Conservation (phyloP, 2,797 vertebrate genomes). For the Cygnus olor region DNA sequence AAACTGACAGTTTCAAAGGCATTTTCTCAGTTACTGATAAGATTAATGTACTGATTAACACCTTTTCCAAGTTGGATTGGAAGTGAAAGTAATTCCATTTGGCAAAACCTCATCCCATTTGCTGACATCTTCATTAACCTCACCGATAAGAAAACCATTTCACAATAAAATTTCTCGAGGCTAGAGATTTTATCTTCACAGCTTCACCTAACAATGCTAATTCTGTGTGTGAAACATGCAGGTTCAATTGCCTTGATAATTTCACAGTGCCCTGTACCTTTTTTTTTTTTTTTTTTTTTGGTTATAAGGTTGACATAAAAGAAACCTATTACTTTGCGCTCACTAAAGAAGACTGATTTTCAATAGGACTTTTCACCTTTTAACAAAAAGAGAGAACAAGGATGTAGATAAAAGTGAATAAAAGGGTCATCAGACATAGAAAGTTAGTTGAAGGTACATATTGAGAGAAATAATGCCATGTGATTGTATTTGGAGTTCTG, state of each 20-base stretch:
- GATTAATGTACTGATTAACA: conserved; percentile 79
- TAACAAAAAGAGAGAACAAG: conserved; percentile 15
- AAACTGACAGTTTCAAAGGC: conserved; percentile 65
- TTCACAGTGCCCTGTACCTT: conserved; percentile 13
- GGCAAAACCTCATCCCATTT: conserved; percentile 74
- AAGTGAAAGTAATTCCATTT: conserved; percentile 76
- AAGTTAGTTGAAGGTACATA: not conserved
- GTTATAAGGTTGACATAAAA: conserved; percentile 68
- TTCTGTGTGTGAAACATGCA: conserved; percentile 59
- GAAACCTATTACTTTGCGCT: conserved; percentile 60
- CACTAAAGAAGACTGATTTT: conserved; percentile 50
- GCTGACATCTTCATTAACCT: conserved; percentile 83
- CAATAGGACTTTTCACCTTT: conserved; percentile 62
- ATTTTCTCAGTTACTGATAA: conserved; percentile 70
- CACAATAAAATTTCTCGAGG: conserved; percentile 72
- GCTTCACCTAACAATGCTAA: conserved; percentile 72
- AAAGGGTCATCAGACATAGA: not conserved
- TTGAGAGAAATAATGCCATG: not conserved
- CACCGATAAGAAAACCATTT: conserved; percentile 78
- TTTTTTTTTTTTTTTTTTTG: not conserved
- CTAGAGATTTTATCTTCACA: conserved; percentile 76
- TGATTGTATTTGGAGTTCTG: not conserved
- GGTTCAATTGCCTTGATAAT: conserved; percentile 69
- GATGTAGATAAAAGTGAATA: conserved; percentile 43
- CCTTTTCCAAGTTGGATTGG: conserved; percentile 69